Evolutionary conservation across 1,140 invertebrate genomes (phyloP).

Genomic region (Diprion similis): DNA sequence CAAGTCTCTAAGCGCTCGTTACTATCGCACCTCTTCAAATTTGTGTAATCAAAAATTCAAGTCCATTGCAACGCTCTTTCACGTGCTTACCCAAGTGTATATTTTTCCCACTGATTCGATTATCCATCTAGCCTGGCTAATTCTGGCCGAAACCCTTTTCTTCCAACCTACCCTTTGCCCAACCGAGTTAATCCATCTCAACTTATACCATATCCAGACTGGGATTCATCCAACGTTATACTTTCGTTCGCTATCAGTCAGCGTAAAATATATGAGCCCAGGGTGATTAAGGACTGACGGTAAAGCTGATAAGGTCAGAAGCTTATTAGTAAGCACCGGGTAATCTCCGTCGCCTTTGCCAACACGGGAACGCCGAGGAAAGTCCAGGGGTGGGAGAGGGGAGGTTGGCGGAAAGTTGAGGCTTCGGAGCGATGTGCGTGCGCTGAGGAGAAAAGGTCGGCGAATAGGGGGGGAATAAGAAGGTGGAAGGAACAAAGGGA

Average conservation of each 20-base stretch:
- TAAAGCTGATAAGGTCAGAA: background rate
- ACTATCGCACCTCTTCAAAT: background rate
- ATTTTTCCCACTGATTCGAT: background rate
- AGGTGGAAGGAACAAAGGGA: background rate
- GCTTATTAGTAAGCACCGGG: slow-evolving; percentile 4
- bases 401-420: too few species aligned
- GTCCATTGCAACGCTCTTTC: background rate
- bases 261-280: slow-evolving; percentile 1
- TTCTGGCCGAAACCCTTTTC: background rate
- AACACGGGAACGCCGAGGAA: too few species aligned
- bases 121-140: background rate
- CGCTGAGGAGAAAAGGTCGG: too few species aligned
- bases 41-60: background rate
- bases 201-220: too few species aligned
- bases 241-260: slow-evolving; percentile 2
- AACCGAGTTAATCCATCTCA: background rate
- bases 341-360: background rate
- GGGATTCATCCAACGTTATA: too few species aligned
- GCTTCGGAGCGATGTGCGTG: too few species aligned
- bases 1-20: too few species aligned
- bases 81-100: background rate
- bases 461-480: too few species aligned
- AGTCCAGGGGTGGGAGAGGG: too few species aligned
- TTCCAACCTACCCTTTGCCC: background rate
- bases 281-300: background rate